These are phyloP conservation scores for Pogonophryne albipinna DNA, from an alignment of 2,797 vertebrate species.

Conservation along the genomic window DNA sequence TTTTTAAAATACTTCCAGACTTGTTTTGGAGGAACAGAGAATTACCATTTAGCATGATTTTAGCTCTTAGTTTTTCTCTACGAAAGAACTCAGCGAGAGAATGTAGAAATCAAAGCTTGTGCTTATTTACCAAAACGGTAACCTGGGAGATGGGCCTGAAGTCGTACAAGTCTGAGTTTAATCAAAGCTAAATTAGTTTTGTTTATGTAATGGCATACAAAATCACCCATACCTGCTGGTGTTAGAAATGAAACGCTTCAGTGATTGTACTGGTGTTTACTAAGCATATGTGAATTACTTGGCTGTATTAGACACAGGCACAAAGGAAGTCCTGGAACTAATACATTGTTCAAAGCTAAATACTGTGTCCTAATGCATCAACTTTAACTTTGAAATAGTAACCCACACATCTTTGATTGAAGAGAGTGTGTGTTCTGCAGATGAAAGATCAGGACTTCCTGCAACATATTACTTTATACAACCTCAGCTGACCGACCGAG, in stretches of 20 bases:
- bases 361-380: slow-evolving; percentile 37
- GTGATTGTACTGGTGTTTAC: slow-evolving; percentile 55
- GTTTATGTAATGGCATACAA: slow-evolving; percentile 54
- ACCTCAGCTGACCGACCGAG: slow-evolving; percentile 39
- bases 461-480: slow-evolving; percentile 39
- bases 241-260: slow-evolving; percentile 53
- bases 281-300: slow-evolving; percentile 58
- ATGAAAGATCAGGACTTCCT: slow-evolving; percentile 52
- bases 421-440: slow-evolving; percentile 39
- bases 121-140: slow-evolving; percentile 69
- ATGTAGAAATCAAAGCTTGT: slow-evolving; percentile 43
- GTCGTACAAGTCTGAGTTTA: slow-evolving; percentile 47
- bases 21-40: slow-evolving; percentile 62
- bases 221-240: slow-evolving; percentile 51
- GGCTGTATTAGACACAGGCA: slow-evolving; percentile 46
- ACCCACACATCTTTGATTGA: slow-evolving; percentile 37
- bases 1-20: slow-evolving; percentile 80
- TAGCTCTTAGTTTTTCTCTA: slow-evolving; percentile 50
- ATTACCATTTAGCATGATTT: slow-evolving; percentile 59
- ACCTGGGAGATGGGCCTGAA: slow-evolving; percentile 57
- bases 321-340: slow-evolving; percentile 61
- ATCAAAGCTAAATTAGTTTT: slow-evolving; percentile 56
- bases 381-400: slow-evolving; percentile 33
- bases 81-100: slow-evolving; percentile 56
- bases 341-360: slow-evolving; percentile 60